Percentiles rank a stretch among this genome's conserved stretches.
phyloP scores from a whole-genome alignment of 2,113 vertebrate genomes.

The Stercorarius parasiticus region DNA sequence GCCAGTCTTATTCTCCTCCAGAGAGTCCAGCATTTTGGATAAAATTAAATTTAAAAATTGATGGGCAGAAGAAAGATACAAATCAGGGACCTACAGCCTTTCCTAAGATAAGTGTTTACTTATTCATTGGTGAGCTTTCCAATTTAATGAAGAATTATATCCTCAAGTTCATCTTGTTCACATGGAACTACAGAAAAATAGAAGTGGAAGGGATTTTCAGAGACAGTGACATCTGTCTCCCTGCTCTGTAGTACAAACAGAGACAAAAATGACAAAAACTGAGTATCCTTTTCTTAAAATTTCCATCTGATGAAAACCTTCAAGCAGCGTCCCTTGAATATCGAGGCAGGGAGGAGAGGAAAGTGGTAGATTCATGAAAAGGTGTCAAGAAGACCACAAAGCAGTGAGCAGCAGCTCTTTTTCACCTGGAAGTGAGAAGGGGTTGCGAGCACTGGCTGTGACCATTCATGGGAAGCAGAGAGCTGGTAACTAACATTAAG shows the following conservation, averaged over 20 bases:
- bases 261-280: not conserved
- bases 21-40: not conserved
- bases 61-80: not conserved
- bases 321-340: not conserved
- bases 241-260: not conserved
- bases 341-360: not conserved
- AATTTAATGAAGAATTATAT: not conserved
- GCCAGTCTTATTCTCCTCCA: not conserved
- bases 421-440: not conserved
- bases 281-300: not conserved
- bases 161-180: not conserved
- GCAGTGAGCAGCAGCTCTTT: not conserved
- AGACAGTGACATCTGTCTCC: not conserved
- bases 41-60: not conserved
- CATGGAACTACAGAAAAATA: not conserved
- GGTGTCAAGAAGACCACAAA: not conserved
- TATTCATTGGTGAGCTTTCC: not conserved
- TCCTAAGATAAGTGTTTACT: not conserved
- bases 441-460: not conserved
- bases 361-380: not conserved
- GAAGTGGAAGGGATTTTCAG: not conserved
- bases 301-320: not conserved
- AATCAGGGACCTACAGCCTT: not conserved
- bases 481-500: not conserved
- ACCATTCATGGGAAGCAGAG: not conserved